phyloP scores from a whole-genome alignment of 2,797 vertebrate species.

The Microchirus variegatus region DNA sequence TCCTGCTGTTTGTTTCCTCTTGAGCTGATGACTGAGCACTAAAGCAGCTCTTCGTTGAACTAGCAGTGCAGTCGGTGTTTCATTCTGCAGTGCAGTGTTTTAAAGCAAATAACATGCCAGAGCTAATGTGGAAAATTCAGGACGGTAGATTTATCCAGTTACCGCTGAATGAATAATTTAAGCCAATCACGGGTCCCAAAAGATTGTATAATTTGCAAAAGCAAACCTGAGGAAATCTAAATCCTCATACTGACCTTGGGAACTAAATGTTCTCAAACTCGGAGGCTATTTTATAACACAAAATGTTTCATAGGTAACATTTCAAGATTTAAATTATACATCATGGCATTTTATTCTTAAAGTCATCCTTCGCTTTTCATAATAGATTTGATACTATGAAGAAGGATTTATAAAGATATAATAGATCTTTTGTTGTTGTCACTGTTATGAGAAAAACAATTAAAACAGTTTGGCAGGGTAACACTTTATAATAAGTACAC shows the following conservation, averaged over 20 bases:
- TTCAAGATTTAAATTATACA: no score
- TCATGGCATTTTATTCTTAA: no score
- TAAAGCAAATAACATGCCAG: not conserved
- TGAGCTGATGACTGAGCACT: conserved; percentile 14
- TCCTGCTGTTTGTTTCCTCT: conserved; percentile 17
- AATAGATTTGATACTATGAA: no score
- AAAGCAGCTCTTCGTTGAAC: conserved; percentile 2
- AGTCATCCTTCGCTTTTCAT: no score
- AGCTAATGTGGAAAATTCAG: not conserved
- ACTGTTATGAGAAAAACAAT: no score
- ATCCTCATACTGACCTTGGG: conserved; percentile 14
- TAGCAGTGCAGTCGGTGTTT: conserved; percentile 7
- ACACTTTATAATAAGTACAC: no score
- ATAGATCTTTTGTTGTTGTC: no score
- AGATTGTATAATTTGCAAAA: conserved; percentile 14
- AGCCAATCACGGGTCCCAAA: conserved; percentile 16
- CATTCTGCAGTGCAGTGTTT: conserved; percentile 8
- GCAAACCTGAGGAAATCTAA: not conserved
- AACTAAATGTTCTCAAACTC: not conserved
- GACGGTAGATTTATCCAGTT: conserved; percentile 15
- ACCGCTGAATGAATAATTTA: conserved; percentile 5
- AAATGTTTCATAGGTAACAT: no score
- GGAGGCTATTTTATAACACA: not conserved
- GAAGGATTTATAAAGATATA: no score
- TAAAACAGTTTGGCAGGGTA: no score